A percentile compares a stretch with the other conserved stretches of the same genome.
These are phyloP conservation scores for Pseudomyrmex flavicornis DNA, from an alignment of 1,140 invertebrate species.

Conservation along the genomic window DNA sequence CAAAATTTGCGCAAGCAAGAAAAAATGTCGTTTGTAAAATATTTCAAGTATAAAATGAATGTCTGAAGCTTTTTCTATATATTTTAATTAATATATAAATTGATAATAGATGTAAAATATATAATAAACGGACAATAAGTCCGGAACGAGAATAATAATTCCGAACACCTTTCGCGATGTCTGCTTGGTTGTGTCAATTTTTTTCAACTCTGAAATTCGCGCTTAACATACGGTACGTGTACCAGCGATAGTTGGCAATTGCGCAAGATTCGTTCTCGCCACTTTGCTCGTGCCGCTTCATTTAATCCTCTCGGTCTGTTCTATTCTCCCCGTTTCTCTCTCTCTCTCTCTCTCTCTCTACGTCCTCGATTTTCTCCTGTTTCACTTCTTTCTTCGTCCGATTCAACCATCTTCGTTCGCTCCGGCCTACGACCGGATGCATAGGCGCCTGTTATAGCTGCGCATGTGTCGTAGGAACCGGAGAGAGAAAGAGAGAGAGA, in stretches of 20 bases:
- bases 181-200: not conserved
- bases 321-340: constrained; percentile 6
- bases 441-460: constrained; percentile 48
- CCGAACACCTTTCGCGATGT: not conserved
- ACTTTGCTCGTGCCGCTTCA: constrained; percentile 13
- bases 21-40: too few species aligned
- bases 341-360: constrained; percentile 53
- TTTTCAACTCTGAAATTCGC: constrained; percentile 11
- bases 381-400: constrained; percentile 2
- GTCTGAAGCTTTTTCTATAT: too few species aligned
- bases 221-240: constrained; percentile 72
- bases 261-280: constrained; percentile 66
- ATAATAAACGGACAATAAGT: not conserved
- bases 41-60: not conserved
- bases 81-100: too few species aligned
- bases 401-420: constrained; percentile 14
- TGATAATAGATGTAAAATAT: too few species aligned
- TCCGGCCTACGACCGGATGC: constrained; percentile 67
- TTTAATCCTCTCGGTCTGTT: constrained; percentile 24
- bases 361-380: constrained; percentile 22
- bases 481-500: too few species aligned
- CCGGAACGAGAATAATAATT: not conserved
- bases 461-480: constrained; percentile 44
- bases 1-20: not conserved
- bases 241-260: constrained; percentile 77